Base-by-base conservation (phyloP, 1,140 invertebrate genomes). In the Drosophila nigrodunni region DNA sequence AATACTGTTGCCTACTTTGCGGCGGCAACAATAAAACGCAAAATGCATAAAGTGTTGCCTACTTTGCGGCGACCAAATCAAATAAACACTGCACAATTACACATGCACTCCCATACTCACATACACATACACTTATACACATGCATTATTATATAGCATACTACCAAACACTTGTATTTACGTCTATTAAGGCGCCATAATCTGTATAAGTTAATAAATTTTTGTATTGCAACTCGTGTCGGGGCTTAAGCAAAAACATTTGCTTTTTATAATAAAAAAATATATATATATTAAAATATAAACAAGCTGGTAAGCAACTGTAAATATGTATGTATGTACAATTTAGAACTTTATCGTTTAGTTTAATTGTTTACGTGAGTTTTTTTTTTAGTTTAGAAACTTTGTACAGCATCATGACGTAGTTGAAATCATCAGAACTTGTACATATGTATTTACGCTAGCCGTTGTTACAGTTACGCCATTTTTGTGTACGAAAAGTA, bases 151-250 rank as follows among this genome's bases (percentile, higher is more conserved):
- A 59, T 59, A 15, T 68, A 60, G 50, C 52, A 60, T 69, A 59
- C 7, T 13, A 35, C 18, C n/a, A 49, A 21, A 47, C 21, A 59
- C 9, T 44, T 70, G 41, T 62, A 70, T 37, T 70, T 57, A 57
- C 34, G 43, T 43, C 35, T 37, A 30, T 61, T 47, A 46, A 60
- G 13, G 64, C 75, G 57, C 58, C 62, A 54, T 75, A 68, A 49
- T 57, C 37, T 70, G 80, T 80, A 80, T 88, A 78, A 83, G 85
- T 88, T 80, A 88, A 85, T 88, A 83, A 89, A 72, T 44, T 78
- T 76, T 80, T 88, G 57, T 88, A 89, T 76, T 78, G 80, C 77
- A 88, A 76, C 60, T 81, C 59, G 57, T 66, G 69, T 60, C 37
- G 47, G 52, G 35, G 57, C 21, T 21, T 54, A 44, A 62, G 39